Evolutionary conservation across 2,888 invertebrate species (phyloP).

Genomic region (Ophioninae sp.): DNA sequence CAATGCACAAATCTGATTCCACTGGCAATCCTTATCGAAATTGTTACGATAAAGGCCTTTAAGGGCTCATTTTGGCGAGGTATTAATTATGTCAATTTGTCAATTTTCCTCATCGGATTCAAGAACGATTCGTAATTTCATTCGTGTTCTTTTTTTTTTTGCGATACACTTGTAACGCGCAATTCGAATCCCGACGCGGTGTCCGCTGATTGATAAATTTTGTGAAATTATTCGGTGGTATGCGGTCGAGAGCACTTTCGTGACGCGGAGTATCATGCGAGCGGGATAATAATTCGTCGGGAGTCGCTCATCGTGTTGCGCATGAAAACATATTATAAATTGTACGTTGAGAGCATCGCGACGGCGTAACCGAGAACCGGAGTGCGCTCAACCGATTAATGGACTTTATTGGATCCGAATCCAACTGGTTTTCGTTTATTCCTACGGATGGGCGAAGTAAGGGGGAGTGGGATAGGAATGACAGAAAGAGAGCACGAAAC

Average conservation of each 20-base stretch:
- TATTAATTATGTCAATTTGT: too few relatives aligned
- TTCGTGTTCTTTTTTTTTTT: too few relatives aligned
- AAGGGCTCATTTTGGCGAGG: too few relatives aligned
- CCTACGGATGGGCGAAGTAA: conserved; percentile 6
- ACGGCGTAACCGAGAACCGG: conserved; percentile 28
- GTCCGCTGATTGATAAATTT: neutral
- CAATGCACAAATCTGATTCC: too few relatives aligned
- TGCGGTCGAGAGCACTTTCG: neutral
- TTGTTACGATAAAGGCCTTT: too few relatives aligned
- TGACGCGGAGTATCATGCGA: neutral
- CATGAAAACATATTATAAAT: conserved; percentile 14
- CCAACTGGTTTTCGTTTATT: conserved; percentile 68
- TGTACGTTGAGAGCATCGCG: conserved; percentile 5
- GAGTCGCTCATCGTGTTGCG: conserved; percentile 14
- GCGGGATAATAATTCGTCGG: conserved; percentile 11
- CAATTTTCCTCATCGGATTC: too few relatives aligned
- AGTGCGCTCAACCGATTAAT: conserved; percentile 61
- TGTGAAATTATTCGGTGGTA: conserved; percentile 3
- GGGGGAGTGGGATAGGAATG: neutral
- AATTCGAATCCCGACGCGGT: neutral
- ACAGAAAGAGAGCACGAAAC: neutral
- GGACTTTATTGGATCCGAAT: conserved; percentile 69
- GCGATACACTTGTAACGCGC: neutral
- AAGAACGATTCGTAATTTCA: neutral
- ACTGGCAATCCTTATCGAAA: too few relatives aligned